phyloP scores from a whole-genome alignment of 64 coral and sea anemone species.

The Stylophora pistillata region DNA sequence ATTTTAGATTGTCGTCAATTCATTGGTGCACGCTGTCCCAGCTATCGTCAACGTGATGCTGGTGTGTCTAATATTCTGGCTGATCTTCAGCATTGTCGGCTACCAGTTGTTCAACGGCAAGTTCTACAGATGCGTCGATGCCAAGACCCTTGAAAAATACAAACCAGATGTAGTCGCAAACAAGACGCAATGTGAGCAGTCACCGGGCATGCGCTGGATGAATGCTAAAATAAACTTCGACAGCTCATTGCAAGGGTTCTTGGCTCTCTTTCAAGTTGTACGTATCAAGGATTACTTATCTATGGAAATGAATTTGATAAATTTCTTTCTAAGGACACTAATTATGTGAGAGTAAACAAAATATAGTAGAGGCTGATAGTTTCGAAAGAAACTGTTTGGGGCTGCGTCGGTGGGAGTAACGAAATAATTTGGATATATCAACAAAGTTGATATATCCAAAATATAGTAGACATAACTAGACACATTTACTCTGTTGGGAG shows the following conservation, averaged over 20 bases:
- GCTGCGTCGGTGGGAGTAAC: no score
- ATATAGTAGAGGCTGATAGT: no score
- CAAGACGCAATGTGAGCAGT: conserved; percentile 2
- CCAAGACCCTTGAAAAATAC: neutral
- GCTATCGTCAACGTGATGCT: conserved; percentile 94
- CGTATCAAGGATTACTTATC: conserved; percentile 16
- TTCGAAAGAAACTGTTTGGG: no score
- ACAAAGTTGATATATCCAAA: no score
- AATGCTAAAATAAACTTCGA: conserved; percentile 96
- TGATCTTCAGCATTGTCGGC: conserved; percentile 96
- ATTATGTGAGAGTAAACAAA: no score
- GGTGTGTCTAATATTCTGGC: conserved; percentile 95
- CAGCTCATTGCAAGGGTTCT: conserved; percentile 83
- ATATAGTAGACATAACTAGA: no score
- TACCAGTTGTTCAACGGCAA: conserved; percentile 94
- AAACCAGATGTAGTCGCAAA: neutral
- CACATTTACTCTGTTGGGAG: no score
- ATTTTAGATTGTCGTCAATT: conserved; percentile 92
- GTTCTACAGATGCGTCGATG: conserved; percentile 75
- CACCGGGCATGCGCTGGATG: conserved; percentile 55
- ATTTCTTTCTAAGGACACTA: no score
- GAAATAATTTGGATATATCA: no score
- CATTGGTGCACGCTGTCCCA: conserved; percentile 88
- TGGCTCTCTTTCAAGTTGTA: conserved; percentile 99
- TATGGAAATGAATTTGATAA: no score